These are phyloP conservation scores for Virgularia gustaviana DNA, from an alignment of 92 coral and sea anemone species.

Conservation along the genomic window DNA sequence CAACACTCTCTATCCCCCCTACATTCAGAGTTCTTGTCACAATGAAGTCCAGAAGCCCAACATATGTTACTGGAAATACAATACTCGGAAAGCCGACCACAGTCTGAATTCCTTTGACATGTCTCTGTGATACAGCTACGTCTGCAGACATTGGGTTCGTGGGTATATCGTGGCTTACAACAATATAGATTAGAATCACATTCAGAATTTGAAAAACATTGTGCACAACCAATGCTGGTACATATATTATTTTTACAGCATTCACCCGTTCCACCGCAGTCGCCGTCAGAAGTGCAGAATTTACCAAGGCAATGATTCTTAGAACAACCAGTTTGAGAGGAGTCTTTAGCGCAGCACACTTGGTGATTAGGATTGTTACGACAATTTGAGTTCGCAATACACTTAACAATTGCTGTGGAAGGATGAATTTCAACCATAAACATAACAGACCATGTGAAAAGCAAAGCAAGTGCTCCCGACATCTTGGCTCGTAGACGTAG, in stretches of 20 bases:
- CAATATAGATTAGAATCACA: not conserved
- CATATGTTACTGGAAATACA: not conserved
- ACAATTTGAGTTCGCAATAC: not conserved
- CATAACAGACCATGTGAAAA: no score
- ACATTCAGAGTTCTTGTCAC: no score
- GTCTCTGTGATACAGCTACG: constrained; percentile 10
- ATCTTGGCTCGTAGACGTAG: no score
- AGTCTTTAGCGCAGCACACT: not conserved
- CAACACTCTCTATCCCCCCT: no score
- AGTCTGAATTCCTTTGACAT: not conserved
- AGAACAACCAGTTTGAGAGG: not conserved
- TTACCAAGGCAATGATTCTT: not conserved
- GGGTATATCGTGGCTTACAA: not conserved
- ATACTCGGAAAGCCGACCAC: not conserved
- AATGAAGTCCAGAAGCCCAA: no score
- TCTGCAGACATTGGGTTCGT: constrained; percentile 2
- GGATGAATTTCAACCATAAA: no score
- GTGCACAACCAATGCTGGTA: not conserved
- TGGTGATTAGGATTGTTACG: not conserved
- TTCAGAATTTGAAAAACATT: not conserved
- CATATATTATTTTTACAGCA: not conserved
- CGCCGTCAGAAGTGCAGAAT: not conserved
- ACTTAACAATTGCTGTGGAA: not conserved
- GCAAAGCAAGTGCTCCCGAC: no score
- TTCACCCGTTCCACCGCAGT: constrained; percentile 4